Conservation (phyloP, 2,113 vertebrate species). For the Todiramphus saurophagus region DNA sequence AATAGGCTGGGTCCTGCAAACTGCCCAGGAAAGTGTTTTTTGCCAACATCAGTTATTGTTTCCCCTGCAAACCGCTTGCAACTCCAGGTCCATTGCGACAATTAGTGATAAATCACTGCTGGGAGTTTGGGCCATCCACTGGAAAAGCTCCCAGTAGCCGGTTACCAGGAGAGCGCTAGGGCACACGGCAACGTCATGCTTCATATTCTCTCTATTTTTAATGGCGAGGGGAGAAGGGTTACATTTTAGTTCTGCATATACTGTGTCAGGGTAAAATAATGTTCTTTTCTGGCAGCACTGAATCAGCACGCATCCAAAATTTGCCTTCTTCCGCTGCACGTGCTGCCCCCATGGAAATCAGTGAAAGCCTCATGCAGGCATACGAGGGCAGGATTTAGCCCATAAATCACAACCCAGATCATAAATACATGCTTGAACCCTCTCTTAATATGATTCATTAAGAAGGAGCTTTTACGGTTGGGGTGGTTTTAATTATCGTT, state of each 20-base stretch:
- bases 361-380: background rate
- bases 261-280: slow-evolving; percentile 20
- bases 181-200: background rate
- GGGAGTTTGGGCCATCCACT: slow-evolving; percentile 23
- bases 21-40: background rate
- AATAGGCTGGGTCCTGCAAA: background rate
- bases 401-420: slow-evolving; percentile 55
- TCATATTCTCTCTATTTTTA: background rate
- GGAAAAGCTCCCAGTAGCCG: slow-evolving; percentile 17
- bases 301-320: slow-evolving; percentile 43
- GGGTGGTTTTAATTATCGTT: slow-evolving; percentile 76
- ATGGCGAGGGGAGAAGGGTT: background rate
- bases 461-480: slow-evolving; percentile 59
- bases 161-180: background rate
- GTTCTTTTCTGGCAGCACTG: slow-evolving; percentile 25
- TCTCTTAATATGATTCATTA: slow-evolving; percentile 70
- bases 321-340: slow-evolving; percentile 12
- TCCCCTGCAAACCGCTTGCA: background rate
- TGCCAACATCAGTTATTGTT: background rate
- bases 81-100: background rate
- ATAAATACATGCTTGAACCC: slow-evolving; percentile 59
- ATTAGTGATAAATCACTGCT: slow-evolving; percentile 63
- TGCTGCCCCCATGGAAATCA: slow-evolving; percentile 54
- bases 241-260: slow-evolving; percentile 31
- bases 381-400: slow-evolving; percentile 33